A percentile compares a stretch with the other conserved stretches of the same genome.
Conservation (phyloP, 2,113 vertebrate species). For the Cheirogaleus medius region DNA sequence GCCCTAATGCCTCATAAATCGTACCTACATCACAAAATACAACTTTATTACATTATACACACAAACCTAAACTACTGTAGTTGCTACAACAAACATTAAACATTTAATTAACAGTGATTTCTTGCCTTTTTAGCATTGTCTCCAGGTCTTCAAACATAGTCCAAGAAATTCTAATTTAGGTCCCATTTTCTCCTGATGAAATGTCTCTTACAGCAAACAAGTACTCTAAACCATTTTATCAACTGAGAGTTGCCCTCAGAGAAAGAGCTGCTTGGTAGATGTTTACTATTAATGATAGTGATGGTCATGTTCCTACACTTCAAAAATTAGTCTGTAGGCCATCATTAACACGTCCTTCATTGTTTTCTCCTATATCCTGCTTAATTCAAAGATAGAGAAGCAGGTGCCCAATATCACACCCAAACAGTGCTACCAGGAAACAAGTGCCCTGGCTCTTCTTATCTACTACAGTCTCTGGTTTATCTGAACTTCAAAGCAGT, state of each 20-base stretch:
- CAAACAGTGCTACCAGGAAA: neutral
- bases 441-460: neutral
- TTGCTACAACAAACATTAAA: neutral
- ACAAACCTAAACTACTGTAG: neutral
- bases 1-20: neutral
- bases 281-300: neutral
- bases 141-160: neutral
- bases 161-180: neutral
- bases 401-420: neutral
- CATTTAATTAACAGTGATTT: constrained; percentile 24
- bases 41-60: neutral
- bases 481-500: neutral
- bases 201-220: neutral
- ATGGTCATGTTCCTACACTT: neutral
- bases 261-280: neutral
- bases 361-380: neutral
- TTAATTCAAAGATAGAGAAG: neutral
- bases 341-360: neutral
- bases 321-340: neutral
- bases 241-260: neutral
- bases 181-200: neutral
- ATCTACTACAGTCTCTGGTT: neutral
- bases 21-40: neutral
- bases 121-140: neutral
- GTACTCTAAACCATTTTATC: neutral